These are phyloP conservation scores for Machimus atricapillus DNA, from an alignment of 2,888 invertebrate species.

Conservation along the genomic window DNA sequence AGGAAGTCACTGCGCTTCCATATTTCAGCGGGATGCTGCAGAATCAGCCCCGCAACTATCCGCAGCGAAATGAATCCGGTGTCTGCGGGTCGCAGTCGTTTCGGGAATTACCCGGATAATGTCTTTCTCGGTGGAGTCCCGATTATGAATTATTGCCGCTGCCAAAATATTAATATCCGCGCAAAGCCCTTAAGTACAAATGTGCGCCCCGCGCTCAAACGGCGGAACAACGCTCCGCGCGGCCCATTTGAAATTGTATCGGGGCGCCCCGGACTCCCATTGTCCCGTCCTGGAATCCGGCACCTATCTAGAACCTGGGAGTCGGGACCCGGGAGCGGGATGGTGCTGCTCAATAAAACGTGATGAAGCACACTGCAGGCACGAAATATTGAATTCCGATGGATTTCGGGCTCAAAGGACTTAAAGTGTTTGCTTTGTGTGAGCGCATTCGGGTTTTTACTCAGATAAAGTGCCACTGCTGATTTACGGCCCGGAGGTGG, in stretches of 20 bases:
- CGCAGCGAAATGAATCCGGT: background rate
- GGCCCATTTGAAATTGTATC: background rate
- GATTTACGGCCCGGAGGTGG: background rate
- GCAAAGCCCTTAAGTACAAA: constrained; percentile 27
- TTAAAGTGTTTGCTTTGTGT: constrained; percentile 12
- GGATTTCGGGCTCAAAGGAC: background rate
- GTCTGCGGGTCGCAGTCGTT: background rate
- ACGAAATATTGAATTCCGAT: constrained; percentile 8
- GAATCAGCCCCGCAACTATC: background rate
- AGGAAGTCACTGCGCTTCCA: background rate
- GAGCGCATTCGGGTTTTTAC: background rate
- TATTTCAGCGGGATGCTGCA: background rate
- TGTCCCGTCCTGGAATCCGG: background rate
- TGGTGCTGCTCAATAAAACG: constrained; percentile 8
- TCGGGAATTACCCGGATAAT: background rate
- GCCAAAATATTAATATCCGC: constrained; percentile 28
- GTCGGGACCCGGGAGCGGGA: background rate
- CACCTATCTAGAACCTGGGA: background rate
- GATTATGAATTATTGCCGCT: constrained; percentile 22
- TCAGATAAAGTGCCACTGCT: background rate
- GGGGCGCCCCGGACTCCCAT: background rate
- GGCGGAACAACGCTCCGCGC: background rate
- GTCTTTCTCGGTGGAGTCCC: background rate
- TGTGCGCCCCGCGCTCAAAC: background rate
- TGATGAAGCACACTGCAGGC: constrained; percentile 7